phyloP scores from a whole-genome alignment of 1,140 invertebrate genomes.

The Neotoxoptera formosana region DNA sequence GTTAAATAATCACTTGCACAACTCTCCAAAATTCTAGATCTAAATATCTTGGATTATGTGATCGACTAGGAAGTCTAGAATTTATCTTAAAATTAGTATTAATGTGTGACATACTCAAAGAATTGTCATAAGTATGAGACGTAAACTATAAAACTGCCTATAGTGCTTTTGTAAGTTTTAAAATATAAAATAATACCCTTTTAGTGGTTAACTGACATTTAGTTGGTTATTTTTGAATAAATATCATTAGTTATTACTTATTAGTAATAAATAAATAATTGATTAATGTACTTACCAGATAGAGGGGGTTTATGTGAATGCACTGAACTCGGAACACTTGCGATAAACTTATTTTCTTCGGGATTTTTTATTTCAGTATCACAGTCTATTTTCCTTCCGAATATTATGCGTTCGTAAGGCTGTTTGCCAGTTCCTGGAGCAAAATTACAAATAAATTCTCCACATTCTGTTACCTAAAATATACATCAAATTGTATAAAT shows the following conservation, averaged over 20 bases:
- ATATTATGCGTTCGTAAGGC: constrained; percentile 82
- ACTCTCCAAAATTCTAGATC: no score
- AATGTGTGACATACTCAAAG: no score
- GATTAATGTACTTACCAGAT: constrained; percentile 63
- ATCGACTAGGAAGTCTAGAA: no score
- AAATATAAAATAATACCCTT: no score
- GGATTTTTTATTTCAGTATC: constrained; percentile 63
- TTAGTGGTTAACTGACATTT: no score
- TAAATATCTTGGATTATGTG: no score
- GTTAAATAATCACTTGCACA: no score
- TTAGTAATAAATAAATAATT: constrained; percentile 61
- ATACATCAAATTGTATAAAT: neutral
- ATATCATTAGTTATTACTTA: neutral
- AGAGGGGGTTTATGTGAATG: constrained; percentile 92
- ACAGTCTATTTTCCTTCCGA: constrained; percentile 67
- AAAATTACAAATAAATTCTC: constrained; percentile 76
- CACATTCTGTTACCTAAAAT: constrained; percentile 73
- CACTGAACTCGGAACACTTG: constrained; percentile 87
- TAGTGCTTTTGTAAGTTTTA: no score
- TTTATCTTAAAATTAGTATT: no score
- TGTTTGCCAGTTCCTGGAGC: constrained; percentile 76
- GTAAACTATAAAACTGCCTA: no score
- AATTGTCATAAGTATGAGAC: no score
- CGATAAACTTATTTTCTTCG: constrained; percentile 70
- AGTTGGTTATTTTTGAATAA: no score